Evolutionary conservation across 2,113 vertebrate genomes (phyloP), one percentile per base, ranked within the genome.

Genomic region (Mormyrus lacerda): DNA sequence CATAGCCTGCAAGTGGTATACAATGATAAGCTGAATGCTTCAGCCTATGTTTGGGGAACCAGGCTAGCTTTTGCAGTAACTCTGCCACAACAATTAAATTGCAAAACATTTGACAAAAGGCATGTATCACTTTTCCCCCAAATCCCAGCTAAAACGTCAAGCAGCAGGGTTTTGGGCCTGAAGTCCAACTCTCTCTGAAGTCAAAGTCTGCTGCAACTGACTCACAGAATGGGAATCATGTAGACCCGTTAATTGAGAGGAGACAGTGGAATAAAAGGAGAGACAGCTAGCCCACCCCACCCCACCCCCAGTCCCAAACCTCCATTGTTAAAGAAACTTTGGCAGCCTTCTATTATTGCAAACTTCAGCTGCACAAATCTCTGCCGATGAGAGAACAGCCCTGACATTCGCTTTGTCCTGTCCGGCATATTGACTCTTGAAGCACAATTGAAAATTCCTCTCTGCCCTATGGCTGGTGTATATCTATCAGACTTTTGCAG

Each of bases 391-490:
- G 85, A 35, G 48, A 58, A 61, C 35, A 7, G 79, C 51, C 42
- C 51, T 85, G 88, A 89, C 88, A 85, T 27, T 27, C 76, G 9
- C 53, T 84, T 89, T 89, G 88, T 89, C 88, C 51, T 84, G 51
- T 44, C 24, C 3, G 53, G 48, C 13, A 45, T 83, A 31, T 44
- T 47, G 53, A 85, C 76, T 89, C 83, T 88, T 45, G 79, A 89
- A 89, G 50, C 51, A 42, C 76, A 24, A 45, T 84, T 89, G 47
- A 69, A 61, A 84, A 85, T 31, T 51, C 58, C 51, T 58, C 50
- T 10, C 21, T 61, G 53, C 50, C 50, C 48, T n/a, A 15, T 50
- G 47, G 79, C 45, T 50, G 48, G 47, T 79, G 47, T 27, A 19
- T 82, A 73, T 76, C 51, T 58, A 13, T 55, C 51, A 39, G 27